These are phyloP conservation scores for Glaucopsyche alexis DNA, from an alignment of 2,888 invertebrate genomes.

Conservation along the genomic window DNA sequence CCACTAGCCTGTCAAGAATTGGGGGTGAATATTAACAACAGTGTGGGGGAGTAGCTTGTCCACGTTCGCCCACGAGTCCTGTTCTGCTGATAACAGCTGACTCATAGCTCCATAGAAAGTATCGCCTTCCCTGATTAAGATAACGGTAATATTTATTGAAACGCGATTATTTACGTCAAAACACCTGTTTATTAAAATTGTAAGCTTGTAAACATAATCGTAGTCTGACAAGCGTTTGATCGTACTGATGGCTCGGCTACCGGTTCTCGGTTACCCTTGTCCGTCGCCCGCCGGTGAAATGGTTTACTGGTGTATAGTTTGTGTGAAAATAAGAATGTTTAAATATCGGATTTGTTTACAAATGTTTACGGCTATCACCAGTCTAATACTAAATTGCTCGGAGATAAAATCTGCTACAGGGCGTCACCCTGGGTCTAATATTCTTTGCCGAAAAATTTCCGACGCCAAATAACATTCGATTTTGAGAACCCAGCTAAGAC, in stretches of 20 bases:
- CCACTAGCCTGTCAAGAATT: conserved; percentile 14
- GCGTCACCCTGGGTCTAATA: no score
- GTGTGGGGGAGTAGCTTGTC: conserved; percentile 42
- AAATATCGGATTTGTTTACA: neutral
- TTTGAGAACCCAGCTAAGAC: no score
- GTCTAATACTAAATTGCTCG: no score
- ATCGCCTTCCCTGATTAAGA: conserved; percentile 35
- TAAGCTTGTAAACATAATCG: conserved; percentile 19
- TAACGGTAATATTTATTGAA: conserved; percentile 19
- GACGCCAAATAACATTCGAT: no score
- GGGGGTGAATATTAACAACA: conserved; percentile 26
- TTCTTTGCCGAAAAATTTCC: no score
- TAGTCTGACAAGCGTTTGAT: conserved; percentile 18
- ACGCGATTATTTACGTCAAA: conserved; percentile 31
- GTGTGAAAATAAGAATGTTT: neutral
- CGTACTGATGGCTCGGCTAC: conserved; percentile 11
- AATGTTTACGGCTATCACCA: no score
- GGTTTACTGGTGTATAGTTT: no score
- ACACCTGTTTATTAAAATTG: conserved; percentile 23
- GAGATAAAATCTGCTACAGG: no score
- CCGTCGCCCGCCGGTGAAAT: neutral
- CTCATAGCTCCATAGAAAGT: conserved; percentile 41
- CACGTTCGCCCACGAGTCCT: conserved; percentile 43
- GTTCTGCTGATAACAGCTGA: conserved; percentile 42
- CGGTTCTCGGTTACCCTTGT: neutral